Evolutionary conservation across 1,140 invertebrate genomes (phyloP).

Genomic region (Cotesia vestalis): DNA sequence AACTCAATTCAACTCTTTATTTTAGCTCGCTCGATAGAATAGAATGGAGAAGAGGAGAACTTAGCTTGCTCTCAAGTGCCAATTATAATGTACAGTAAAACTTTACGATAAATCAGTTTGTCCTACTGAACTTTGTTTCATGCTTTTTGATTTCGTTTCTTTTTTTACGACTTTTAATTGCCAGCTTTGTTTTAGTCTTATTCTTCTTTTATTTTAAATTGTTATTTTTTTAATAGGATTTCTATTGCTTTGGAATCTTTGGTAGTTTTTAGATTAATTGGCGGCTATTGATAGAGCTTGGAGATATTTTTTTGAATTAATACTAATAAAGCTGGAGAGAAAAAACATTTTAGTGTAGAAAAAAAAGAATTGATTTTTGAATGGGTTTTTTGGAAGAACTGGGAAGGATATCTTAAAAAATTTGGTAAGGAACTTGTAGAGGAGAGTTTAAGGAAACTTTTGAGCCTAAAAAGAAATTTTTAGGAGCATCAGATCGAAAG

Average conservation of each 20-base stretch:
- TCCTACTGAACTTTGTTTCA: conserved; percentile 7
- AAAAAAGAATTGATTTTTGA: too few species aligned
- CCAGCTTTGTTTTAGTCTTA: neutral
- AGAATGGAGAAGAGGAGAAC: neutral
- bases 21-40: neutral
- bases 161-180: neutral
- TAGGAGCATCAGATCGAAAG: too few species aligned
- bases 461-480: too few species aligned
- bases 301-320: too few species aligned
- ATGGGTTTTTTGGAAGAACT: too few species aligned
- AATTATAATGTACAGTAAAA: conserved; percentile 7
- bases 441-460: too few species aligned
- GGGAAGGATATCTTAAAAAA: too few species aligned
- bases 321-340: too few species aligned
- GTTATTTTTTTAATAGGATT: neutral
- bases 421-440: too few species aligned
- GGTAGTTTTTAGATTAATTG: neutral
- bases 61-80: conserved; percentile 7
- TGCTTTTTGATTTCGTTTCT: neutral
- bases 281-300: neutral
- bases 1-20: neutral
- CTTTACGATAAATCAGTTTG: conserved; percentile 14
- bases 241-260: too few species aligned
- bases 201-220: neutral
- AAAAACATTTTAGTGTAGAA: too few species aligned